Percentiles rank a stretch among this genome's conserved stretches.
Evolutionary conservation across 2,113 vertebrate species (phyloP).

Genomic region (Dromaius novaehollandiae): DNA sequence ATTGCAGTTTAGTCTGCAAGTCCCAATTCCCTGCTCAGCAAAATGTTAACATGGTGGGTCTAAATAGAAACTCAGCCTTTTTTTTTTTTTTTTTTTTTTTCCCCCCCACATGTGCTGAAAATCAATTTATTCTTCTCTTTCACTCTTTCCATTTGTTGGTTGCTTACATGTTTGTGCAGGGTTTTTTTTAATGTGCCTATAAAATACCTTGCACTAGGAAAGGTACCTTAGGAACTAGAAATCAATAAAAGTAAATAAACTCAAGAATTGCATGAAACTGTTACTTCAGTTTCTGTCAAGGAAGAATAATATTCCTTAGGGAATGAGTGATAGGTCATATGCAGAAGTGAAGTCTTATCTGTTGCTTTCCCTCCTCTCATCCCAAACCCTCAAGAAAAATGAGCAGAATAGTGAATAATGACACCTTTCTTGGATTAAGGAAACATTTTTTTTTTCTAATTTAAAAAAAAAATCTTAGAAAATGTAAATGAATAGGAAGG

Average conservation of each 20-base stretch:
- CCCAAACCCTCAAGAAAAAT: not conserved
- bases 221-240: not conserved
- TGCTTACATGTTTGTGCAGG: not conserved
- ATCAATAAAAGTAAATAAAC: not conserved
- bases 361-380: not conserved
- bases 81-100: too few species aligned
- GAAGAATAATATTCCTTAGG: not conserved
- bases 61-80: not conserved
- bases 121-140: conserved; percentile 4
- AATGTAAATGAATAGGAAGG: not conserved
- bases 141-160: not conserved
- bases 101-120: not conserved
- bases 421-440: not conserved
- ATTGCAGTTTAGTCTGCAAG: not conserved
- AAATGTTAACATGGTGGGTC: not conserved
- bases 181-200: not conserved
- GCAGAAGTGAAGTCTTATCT: not conserved
- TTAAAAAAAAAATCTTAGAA: not conserved
- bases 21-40: not conserved
- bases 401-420: not conserved
- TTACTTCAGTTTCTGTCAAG: not conserved
- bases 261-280: not conserved
- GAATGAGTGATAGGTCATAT: not conserved
- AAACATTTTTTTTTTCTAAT: not conserved
- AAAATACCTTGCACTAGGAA: not conserved